Evolutionary conservation across 1,140 invertebrate species (phyloP).

Genomic region (Pinna nobilis): DNA sequence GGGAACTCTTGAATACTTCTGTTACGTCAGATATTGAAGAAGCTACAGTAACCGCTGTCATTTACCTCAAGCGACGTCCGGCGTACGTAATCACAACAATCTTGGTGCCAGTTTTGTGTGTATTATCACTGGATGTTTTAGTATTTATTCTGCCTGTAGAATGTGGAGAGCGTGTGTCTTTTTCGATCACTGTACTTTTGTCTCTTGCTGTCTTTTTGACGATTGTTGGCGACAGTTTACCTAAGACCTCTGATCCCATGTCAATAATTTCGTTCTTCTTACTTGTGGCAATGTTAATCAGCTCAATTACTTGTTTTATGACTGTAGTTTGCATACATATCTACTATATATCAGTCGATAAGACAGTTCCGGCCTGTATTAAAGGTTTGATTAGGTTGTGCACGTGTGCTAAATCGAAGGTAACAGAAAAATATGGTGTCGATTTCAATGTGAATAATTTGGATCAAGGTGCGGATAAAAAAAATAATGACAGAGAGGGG

Average conservation of each 20-base stretch:
- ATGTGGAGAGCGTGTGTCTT: constrained; percentile 14
- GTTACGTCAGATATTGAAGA: not conserved
- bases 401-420: not conserved
- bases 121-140: not conserved
- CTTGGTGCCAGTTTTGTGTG: constrained; percentile 9
- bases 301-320: not conserved
- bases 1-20: not conserved
- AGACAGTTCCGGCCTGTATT: not conserved
- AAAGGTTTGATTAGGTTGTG: not conserved
- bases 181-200: constrained; percentile 13
- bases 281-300: not conserved
- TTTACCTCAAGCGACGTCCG: constrained; percentile 7
- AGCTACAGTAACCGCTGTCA: not conserved
- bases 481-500: not conserved
- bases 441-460: not conserved
- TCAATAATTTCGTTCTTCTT: constrained; percentile 9
- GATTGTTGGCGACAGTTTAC: constrained; percentile 10
- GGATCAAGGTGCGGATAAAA: not conserved
- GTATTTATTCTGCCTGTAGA: constrained; percentile 18
- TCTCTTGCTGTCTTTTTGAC: constrained; percentile 21
- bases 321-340: not conserved
- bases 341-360: too few species aligned
- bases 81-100: not conserved
- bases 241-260: constrained; percentile 22
- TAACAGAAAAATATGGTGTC: not conserved